Base-by-base conservation (phyloP, 2,888 invertebrate genomes). In the Doris montereyensis region DNA sequence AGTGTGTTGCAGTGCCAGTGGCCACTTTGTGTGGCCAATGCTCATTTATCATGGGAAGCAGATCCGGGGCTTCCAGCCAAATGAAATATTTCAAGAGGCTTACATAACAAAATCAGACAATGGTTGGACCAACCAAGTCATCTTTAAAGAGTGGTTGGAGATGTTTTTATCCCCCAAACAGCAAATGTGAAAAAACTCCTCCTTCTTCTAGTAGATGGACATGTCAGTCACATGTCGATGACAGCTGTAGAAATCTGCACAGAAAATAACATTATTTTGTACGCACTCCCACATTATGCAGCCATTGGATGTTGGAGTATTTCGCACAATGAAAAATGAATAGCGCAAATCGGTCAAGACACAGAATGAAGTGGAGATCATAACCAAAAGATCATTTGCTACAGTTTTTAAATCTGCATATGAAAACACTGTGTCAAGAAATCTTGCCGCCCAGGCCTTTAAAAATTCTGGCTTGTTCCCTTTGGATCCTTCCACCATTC, bases 241-340 rank as follows among this genome's bases (percentile, higher is more conserved):
- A 21, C 21, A 58, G 58, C 60, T 21, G 35, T 60, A 13, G 4
- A 1, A 5, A 30, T 74, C 30, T 74, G 74, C 28, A n/a, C 2
- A 8, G 74, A 74, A 10, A 74, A 74, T 28, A n/a, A 30, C 1
- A 60, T 74, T 4, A 52, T 74, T 28, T 60, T n/a, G n/a, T 74
- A 74, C 32, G 35, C 41, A 17, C 21, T 74, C n/a, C 58, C 57
- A 21, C 57, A 57, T 3, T 60, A 74, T 58, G 3, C 74, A 74
- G n/a, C 74, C 74, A 1, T 32, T 74, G 24, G 58, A 74, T 58
- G 58, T 74, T n/a, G 74, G 74, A 10, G 60, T 74, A 2, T 74
- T 74, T 58, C 21, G 24, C 2, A 30, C 30, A 5, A 58, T 74
- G 60, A 74, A 74, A 58, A 10, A 13, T 1, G 74, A 41, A 30